Percentiles rank a stretch among this genome's conserved stretches.
These are phyloP conservation scores for Champsocephalus esox DNA, from an alignment of 2,797 vertebrate species.

Conservation along the genomic window DNA sequence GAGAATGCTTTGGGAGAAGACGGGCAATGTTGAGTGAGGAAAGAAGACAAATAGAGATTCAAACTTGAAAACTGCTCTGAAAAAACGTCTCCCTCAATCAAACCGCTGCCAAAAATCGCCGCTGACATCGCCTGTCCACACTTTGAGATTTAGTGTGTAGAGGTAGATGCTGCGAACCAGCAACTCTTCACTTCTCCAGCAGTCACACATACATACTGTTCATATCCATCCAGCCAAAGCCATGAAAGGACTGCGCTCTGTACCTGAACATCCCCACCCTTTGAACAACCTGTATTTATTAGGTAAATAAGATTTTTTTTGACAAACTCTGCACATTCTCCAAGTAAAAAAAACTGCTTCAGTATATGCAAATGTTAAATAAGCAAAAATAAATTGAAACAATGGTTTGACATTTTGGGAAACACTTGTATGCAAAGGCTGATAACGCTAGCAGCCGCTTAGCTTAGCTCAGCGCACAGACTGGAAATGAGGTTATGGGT, in stretches of 20 bases:
- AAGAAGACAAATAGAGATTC: slow-evolving; percentile 1
- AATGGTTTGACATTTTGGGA: neutral
- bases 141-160: slow-evolving; percentile 23
- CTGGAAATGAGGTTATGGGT: neutral
- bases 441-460: neutral
- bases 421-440: neutral
- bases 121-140: slow-evolving; percentile 28
- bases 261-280: neutral
- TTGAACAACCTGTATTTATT: slow-evolving; percentile 27
- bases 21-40: slow-evolving; percentile 3
- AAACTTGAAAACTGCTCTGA: slow-evolving; percentile 36
- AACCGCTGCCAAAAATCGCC: slow-evolving; percentile 50
- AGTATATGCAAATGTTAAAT: neutral
- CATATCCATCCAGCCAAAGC: slow-evolving; percentile 10
- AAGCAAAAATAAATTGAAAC: neutral
- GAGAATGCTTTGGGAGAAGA: slow-evolving; percentile 4
- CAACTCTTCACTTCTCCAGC: slow-evolving; percentile 5
- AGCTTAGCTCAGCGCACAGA: slow-evolving; percentile 11
- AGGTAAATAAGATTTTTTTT: slow-evolving; percentile 1
- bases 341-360: neutral
- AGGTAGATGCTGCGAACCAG: slow-evolving; percentile 66
- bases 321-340: slow-evolving; percentile 9
- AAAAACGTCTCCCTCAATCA: slow-evolving; percentile 3
- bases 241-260: slow-evolving; percentile 29
- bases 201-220: slow-evolving; percentile 9